phyloP scores from a whole-genome alignment of 2,888 invertebrate genomes.

The Linnaemya tessellans region DNA sequence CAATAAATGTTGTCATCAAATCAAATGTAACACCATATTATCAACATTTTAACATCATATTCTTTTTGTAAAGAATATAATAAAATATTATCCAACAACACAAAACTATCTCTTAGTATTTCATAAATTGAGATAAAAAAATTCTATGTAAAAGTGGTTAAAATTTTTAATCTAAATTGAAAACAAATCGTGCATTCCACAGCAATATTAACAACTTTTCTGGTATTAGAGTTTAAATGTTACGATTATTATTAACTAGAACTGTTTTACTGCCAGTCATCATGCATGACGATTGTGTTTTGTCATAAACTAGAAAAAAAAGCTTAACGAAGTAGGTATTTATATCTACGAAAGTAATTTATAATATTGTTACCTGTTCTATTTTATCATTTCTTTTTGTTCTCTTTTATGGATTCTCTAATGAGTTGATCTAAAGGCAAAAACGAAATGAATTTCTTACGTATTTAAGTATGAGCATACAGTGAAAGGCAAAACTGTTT shows the following conservation, averaged over 20 bases:
- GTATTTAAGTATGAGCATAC: background rate
- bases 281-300: constrained; percentile 34
- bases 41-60: background rate
- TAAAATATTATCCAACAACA: background rate
- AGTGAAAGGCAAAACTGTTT: background rate
- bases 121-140: background rate
- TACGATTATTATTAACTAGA: constrained; percentile 8
- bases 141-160: background rate
- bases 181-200: background rate
- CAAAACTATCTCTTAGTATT: background rate
- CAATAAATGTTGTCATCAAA: too few relatives aligned
- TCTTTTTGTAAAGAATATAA: background rate
- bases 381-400: constrained; percentile 6
- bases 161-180: background rate
- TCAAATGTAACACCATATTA: background rate
- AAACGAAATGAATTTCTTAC: constrained; percentile 4
- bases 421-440: constrained; percentile 26
- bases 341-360: constrained; percentile 24
- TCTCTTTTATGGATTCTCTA: constrained; percentile 1
- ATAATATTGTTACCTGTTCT: constrained; percentile 8
- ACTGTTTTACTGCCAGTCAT: constrained; percentile 26
- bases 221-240: constrained; percentile 16
- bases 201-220: background rate
- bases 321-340: too few relatives aligned
- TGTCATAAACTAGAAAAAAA: constrained; percentile 5